Conservation (phyloP, 2,797 vertebrate genomes). For the Helarctos malayanus region DNA sequence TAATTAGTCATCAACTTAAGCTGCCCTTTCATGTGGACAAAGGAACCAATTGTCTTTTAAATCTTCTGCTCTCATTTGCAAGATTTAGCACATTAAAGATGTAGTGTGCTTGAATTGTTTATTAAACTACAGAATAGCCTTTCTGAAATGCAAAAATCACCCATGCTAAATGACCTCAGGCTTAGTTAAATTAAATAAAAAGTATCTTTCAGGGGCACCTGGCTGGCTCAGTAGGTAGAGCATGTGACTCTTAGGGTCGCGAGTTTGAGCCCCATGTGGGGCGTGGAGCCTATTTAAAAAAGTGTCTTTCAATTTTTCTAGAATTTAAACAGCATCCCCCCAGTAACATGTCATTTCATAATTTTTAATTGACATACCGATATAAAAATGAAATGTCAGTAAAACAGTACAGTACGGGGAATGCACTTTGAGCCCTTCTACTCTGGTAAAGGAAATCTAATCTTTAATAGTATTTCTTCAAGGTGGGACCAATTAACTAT, state of each 20-base stretch:
- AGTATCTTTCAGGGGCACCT: not conserved
- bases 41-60: not conserved
- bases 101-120: not conserved
- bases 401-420: not conserved
- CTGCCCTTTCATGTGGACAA: not conserved
- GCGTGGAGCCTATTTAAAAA: not conserved
- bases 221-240: not conserved
- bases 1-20: not conserved
- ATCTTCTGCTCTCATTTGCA: slow-evolving; percentile 5
- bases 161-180: not conserved
- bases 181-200: slow-evolving; percentile 36
- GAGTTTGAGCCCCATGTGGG: not conserved
- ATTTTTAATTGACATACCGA: slow-evolving; percentile 2
- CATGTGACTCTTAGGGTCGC: not conserved
- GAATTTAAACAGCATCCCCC: slow-evolving; percentile 40
- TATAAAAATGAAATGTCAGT: slow-evolving; percentile 46
- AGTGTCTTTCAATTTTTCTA: not conserved
- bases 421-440: not conserved
- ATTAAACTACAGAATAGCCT: slow-evolving; percentile 10
- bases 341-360: not conserved
- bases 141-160: slow-evolving; percentile 42
- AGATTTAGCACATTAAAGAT: not conserved
- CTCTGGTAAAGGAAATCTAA: not conserved
- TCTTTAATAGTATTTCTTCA: not conserved
- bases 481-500: not conserved